These are phyloP conservation scores for Danio kyathit DNA, from an alignment of 2,797 vertebrate genomes.

Conservation along the genomic window DNA sequence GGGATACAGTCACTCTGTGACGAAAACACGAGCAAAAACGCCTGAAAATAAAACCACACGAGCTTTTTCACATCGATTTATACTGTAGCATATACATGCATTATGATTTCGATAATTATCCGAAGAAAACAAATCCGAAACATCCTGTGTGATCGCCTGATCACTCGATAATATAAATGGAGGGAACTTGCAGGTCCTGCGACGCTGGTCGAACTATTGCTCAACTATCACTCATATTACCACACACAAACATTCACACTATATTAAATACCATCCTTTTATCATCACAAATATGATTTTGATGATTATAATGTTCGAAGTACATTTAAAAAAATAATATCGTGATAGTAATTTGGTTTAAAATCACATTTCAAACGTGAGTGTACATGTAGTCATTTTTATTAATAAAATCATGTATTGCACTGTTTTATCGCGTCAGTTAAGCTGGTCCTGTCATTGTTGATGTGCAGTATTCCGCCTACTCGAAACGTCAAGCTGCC, in stretches of 20 bases:
- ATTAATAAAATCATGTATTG: not conserved
- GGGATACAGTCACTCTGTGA: not conserved
- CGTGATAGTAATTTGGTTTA: not conserved
- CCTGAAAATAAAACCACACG: not conserved
- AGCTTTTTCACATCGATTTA: not conserved
- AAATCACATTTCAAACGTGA: not conserved
- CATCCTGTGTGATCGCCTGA: slow-evolving; percentile 14
- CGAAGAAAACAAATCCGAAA: slow-evolving; percentile 1
- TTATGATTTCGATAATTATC: not conserved
- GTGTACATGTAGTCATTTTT: not conserved
- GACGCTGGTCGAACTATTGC: not conserved
- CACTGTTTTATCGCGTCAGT: not conserved
- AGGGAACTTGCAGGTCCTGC: slow-evolving; percentile 3
- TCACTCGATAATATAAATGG: not conserved
- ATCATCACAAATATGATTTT: not conserved
- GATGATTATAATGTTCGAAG: not conserved
- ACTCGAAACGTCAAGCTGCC: slow-evolving; percentile 51
- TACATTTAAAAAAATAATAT: not conserved
- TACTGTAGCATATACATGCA: not conserved
- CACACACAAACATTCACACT: accelerated
- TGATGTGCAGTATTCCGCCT: slow-evolving; percentile 27
- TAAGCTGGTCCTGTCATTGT: slow-evolving; percentile 6
- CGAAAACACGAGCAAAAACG: not conserved
- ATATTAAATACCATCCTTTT: not conserved
- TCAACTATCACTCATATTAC: not conserved